Percentiles rank a stretch among this genome's conserved stretches.
phyloP scores from a whole-genome alignment of 2,797 vertebrate genomes.

The Cynodonichthys magdalenae region DNA sequence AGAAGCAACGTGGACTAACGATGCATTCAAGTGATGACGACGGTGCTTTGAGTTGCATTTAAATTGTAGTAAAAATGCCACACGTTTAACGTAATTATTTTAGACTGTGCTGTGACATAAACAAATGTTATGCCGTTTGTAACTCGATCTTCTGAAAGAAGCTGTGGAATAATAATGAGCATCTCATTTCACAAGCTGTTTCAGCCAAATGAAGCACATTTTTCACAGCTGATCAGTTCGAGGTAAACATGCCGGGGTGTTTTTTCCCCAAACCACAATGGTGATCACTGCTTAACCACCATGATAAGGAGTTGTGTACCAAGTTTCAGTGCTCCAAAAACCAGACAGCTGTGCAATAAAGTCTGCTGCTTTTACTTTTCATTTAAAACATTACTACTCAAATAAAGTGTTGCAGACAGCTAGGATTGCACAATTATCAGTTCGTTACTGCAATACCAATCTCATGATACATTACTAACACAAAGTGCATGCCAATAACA shows the following conservation, averaged over 20 bases:
- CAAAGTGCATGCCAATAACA: too few species aligned
- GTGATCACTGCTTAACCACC: constrained; percentile 24
- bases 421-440: too few species aligned
- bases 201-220: constrained; percentile 33
- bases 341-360: constrained; percentile 2
- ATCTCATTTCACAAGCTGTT: constrained; percentile 36
- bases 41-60: background rate
- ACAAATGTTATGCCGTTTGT: constrained; percentile 15
- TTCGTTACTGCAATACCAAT: too few species aligned
- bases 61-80: background rate
- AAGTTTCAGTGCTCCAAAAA: constrained; percentile 10
- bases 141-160: constrained; percentile 9
- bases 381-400: background rate
- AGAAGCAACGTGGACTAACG: background rate
- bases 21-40: background rate
- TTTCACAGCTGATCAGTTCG: constrained; percentile 29
- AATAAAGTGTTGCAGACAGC: constrained; percentile 6
- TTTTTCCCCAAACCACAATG: constrained; percentile 28
- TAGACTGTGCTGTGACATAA: background rate
- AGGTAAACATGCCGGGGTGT: constrained; percentile 23
- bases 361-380: background rate
- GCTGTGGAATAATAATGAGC: constrained; percentile 16
- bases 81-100: constrained; percentile 1
- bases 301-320: constrained; percentile 3
- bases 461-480: too few species aligned